Evolutionary conservation across 2,113 vertebrate species (phyloP).

Genomic region (Protomyctophum bolini): DNA sequence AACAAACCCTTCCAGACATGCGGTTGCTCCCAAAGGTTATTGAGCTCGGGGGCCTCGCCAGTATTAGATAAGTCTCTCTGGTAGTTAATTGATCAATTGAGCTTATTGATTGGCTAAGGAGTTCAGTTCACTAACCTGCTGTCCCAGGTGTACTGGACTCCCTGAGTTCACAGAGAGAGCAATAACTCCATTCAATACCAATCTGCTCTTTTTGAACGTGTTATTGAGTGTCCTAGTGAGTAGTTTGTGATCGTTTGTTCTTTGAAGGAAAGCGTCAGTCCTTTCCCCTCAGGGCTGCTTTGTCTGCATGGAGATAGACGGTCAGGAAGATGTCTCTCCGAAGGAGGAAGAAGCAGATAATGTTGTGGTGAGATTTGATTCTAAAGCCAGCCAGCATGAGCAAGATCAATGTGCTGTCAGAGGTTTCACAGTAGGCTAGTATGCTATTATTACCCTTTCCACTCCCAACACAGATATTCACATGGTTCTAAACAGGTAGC

Average conservation of each 20-base stretch:
- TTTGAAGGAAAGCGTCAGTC: too few species aligned
- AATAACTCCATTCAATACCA: conserved; percentile 21
- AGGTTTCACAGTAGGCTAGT: too few species aligned
- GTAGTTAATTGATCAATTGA: conserved; percentile 32
- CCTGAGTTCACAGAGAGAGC: conserved; percentile 13
- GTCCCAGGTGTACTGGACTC: conserved; percentile 15
- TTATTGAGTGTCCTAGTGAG: background rate
- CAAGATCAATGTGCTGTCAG: too few species aligned
- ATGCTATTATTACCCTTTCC: too few species aligned
- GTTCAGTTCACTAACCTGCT: conserved; percentile 9
- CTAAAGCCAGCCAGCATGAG: too few species aligned
- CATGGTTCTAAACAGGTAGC: too few species aligned
- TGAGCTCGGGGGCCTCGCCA: background rate
- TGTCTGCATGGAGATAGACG: background rate
- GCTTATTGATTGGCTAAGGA: conserved; percentile 19
- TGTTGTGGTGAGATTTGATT: too few species aligned
- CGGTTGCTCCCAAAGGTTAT: background rate
- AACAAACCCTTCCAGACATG: too few species aligned
- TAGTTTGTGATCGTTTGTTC: too few species aligned
- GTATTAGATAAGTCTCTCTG: conserved; percentile 20
- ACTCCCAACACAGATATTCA: too few species aligned
- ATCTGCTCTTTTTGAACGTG: background rate
- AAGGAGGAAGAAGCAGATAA: too few species aligned
- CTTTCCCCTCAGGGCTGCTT: background rate
- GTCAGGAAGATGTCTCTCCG: background rate